Conservation (phyloP, 2,888 invertebrate species). For the Epinotia ramella region DNA sequence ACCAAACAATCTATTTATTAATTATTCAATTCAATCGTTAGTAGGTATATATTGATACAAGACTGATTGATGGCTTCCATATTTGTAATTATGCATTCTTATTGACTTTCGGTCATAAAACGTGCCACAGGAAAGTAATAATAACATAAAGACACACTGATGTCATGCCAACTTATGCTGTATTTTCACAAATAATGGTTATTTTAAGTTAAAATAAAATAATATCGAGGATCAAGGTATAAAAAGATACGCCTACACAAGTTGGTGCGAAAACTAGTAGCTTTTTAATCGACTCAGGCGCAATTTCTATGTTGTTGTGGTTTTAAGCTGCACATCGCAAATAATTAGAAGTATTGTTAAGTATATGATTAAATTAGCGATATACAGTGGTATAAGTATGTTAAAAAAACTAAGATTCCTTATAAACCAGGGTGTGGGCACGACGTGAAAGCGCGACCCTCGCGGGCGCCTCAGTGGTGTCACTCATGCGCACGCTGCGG, state of each 20-base stretch:
- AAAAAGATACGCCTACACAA: neutral
- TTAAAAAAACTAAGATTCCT: neutral
- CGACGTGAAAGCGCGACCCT: conserved; percentile 36
- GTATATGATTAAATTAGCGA: no score
- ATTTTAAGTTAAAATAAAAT: no score
- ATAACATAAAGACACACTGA: no score
- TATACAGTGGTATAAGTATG: neutral
- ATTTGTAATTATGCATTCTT: neutral
- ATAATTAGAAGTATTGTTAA: no score
- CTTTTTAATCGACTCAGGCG: neutral
- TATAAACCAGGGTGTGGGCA: neutral
- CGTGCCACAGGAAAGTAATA: conserved; percentile 9
- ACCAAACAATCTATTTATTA: no score
- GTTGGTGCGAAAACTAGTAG: neutral
- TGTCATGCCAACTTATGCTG: no score
- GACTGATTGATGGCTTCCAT: conserved; percentile 3
- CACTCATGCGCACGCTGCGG: conserved; percentile 57
- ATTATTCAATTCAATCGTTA: no score
- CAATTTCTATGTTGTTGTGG: neutral
- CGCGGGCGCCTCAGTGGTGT: conserved; percentile 53
- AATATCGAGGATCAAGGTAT: neutral
- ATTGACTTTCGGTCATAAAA: conserved; percentile 30
- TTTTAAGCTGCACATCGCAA: neutral
- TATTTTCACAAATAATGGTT: no score
- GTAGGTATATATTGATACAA: no score